phyloP scores from a whole-genome alignment of 2,888 invertebrate species.

The Papilio elwesi region DNA sequence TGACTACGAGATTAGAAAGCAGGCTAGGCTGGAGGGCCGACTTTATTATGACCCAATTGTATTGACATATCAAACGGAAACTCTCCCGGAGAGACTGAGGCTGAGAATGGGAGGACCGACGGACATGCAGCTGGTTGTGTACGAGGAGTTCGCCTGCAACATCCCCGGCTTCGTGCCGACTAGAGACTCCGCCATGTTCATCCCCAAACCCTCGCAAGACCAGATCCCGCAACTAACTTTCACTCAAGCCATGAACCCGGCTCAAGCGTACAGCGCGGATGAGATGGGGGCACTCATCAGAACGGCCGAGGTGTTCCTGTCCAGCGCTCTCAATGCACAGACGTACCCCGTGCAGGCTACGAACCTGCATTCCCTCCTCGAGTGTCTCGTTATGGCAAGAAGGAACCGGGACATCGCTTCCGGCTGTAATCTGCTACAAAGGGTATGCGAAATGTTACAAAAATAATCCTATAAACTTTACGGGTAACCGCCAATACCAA shows the following conservation, averaged over 20 bases:
- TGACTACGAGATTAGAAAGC: constrained; percentile 95
- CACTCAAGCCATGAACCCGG: constrained; percentile 74
- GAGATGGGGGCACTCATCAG: constrained; percentile 90
- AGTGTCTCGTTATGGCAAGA: constrained; percentile 91
- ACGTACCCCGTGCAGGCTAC: constrained; percentile 86
- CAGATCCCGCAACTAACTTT: constrained; percentile 76
- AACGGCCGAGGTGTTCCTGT: constrained; percentile 92
- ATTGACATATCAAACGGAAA: constrained; percentile 95
- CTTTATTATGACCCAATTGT: constrained; percentile 95
- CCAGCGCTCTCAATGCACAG: constrained; percentile 80
- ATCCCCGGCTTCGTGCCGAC: constrained; percentile 97
- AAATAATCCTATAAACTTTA: too few species aligned
- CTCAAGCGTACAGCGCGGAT: constrained; percentile 85
- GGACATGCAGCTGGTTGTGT: constrained; percentile 94
- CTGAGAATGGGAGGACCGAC: constrained; percentile 94
- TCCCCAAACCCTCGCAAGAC: constrained; percentile 87
- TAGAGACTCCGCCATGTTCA: constrained; percentile 90
- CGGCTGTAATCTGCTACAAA: constrained; percentile 91
- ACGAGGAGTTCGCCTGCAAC: constrained; percentile 98
- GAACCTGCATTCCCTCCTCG: constrained; percentile 91
- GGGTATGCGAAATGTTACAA: constrained; percentile 77
- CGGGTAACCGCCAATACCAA: background rate
- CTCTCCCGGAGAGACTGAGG: constrained; percentile 96
- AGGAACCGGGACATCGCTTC: constrained; percentile 91
- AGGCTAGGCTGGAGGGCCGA: constrained; percentile 94